These are phyloP conservation scores for Todiramphus saurophagus DNA, from an alignment of 2,113 vertebrate genomes.

Conservation along the genomic window DNA sequence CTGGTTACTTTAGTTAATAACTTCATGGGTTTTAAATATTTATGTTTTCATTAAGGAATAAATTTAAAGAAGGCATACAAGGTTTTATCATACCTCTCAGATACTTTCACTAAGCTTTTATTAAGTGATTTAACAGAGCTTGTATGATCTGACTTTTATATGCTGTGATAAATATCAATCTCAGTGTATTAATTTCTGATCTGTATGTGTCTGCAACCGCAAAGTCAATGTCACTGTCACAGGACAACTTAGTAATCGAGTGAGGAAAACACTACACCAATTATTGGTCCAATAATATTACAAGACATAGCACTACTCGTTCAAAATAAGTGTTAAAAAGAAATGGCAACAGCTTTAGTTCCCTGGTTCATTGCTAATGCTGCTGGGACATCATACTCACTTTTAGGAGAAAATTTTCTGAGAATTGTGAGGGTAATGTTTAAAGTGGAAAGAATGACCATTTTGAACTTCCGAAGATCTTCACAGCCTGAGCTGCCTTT, in stretches of 20 bases:
- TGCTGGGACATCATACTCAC: not conserved
- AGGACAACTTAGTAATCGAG: not conserved
- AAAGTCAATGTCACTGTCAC: not conserved
- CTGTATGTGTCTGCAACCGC: not conserved
- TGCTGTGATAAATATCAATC: not conserved
- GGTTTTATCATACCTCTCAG: not conserved
- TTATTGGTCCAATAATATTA: not conserved
- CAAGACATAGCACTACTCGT: not conserved
- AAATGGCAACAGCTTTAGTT: not conserved
- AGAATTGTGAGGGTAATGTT: not conserved
- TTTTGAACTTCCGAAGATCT: not conserved
- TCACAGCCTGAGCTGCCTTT: not conserved
- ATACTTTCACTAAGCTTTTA: not conserved
- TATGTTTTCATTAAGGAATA: slow-evolving; percentile 19
- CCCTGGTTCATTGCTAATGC: not conserved
- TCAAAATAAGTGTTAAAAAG: not conserved
- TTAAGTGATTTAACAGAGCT: not conserved
- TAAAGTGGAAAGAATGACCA: not conserved
- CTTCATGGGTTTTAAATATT: not conserved
- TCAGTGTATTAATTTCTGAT: not conserved
- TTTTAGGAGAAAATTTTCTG: not conserved
- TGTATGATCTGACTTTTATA: not conserved
- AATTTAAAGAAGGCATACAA: not conserved
- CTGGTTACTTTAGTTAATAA: slow-evolving; percentile 34
- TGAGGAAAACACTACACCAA: not conserved